These are phyloP conservation scores for Poliocrania exsul DNA, from an alignment of 2,797 vertebrate genomes.

Conservation along the genomic window DNA sequence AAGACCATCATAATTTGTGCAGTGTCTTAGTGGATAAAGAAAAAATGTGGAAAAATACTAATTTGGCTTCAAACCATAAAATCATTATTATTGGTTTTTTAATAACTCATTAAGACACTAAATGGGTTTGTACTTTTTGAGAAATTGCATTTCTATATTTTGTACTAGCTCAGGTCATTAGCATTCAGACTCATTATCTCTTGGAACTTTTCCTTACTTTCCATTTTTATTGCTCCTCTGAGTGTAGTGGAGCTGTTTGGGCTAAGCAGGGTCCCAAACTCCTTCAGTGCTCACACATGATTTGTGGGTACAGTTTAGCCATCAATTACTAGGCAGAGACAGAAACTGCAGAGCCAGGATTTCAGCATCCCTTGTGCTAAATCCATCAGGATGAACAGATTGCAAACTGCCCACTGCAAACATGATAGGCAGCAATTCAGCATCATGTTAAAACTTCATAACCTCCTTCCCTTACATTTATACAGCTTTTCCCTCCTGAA, in stretches of 20 bases:
- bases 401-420: conserved; percentile 75
- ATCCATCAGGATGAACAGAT: conserved; percentile 74
- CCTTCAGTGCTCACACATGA: conserved; percentile 23
- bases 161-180: conserved; percentile 16
- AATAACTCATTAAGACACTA: conserved; percentile 3
- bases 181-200: conserved; percentile 40
- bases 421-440: conserved; percentile 63
- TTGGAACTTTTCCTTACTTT: conserved; percentile 44
- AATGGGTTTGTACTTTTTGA: conserved; percentile 18
- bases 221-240: conserved; percentile 55
- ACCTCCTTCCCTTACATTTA: conserved; percentile 31
- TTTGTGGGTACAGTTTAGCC: conserved; percentile 29
- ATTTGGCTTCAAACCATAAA: not conserved
- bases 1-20: not conserved
- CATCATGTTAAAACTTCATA: conserved; percentile 61
- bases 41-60: not conserved
- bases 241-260: conserved; percentile 39
- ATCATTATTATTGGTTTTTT: not conserved
- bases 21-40: not conserved
- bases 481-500: conserved; percentile 42
- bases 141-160: conserved; percentile 36
- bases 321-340: conserved; percentile 61
- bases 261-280: conserved; percentile 22
- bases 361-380: conserved; percentile 61
- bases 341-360: conserved; percentile 60